Evolutionary conservation across 2,797 vertebrate genomes (phyloP).

Genomic region (Champsocephalus esox): DNA sequence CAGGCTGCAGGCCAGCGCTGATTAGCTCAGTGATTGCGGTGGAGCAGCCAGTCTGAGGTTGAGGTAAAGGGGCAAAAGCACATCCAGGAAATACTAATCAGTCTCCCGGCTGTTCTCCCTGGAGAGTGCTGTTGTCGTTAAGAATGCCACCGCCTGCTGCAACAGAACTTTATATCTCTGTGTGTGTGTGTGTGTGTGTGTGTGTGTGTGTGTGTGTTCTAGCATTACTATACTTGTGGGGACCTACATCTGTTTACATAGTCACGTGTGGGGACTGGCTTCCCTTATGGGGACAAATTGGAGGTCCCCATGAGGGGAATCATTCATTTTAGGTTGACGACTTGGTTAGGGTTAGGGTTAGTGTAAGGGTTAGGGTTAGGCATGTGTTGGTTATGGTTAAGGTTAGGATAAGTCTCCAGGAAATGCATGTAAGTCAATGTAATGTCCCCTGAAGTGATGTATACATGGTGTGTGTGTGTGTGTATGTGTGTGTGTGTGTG

Average conservation of each 20-base stretch:
- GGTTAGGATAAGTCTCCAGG: too few species aligned
- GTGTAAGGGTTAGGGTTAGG: too few species aligned
- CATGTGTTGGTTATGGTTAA: too few species aligned
- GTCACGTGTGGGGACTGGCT: too few species aligned
- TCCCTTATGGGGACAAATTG: too few species aligned
- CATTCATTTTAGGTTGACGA: too few species aligned
- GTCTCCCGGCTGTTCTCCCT: constrained; percentile 52
- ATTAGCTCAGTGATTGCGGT: constrained; percentile 69
- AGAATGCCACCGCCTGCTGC: constrained; percentile 47
- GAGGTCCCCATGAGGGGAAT: too few species aligned
- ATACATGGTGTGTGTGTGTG: constrained; percentile 1
- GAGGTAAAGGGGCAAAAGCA: constrained; percentile 67
- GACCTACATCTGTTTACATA: too few species aligned
- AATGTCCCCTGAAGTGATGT: too few species aligned
- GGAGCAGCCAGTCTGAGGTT: constrained; percentile 67
- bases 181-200: constrained; percentile 14
- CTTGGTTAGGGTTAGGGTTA: too few species aligned
- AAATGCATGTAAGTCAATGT: too few species aligned
- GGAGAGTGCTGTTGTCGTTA: constrained; percentile 43
- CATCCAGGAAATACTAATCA: constrained; percentile 77
- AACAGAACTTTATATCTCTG: constrained; percentile 24
- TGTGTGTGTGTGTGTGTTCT: neutral
- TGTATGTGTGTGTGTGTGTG: constrained; percentile 6
- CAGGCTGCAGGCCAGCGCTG: constrained; percentile 45
- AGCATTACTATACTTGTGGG: too few species aligned